Conservation (phyloP, 2,797 vertebrate species). For the Thamnophis elegans region DNA sequence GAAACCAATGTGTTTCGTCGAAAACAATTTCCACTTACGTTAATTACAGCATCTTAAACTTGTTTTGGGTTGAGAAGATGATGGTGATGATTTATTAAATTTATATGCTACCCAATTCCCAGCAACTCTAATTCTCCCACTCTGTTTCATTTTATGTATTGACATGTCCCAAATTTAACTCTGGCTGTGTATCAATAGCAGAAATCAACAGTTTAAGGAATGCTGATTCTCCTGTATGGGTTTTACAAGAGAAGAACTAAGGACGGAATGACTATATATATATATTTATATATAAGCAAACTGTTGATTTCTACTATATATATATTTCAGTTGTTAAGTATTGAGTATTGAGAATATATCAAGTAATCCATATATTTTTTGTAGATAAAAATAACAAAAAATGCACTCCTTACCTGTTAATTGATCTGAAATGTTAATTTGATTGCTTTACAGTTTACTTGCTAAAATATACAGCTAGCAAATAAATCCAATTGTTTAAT, state of each 20-base stretch:
- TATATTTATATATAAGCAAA: no score
- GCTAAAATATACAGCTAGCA: background rate
- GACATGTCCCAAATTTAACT: background rate
- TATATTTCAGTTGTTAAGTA: background rate
- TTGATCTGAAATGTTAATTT: background rate
- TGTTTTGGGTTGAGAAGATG: background rate
- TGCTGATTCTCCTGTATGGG: background rate
- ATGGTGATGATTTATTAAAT: background rate
- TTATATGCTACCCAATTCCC: background rate
- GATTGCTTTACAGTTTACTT: background rate
- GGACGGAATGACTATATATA: background rate
- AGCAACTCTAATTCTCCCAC: background rate
- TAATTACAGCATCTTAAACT: background rate
- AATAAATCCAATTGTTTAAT: background rate
- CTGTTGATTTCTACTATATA: no score
- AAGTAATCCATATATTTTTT: background rate
- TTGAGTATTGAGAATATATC: background rate
- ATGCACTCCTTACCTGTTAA: background rate
- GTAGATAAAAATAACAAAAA: background rate
- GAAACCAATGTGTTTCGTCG: background rate
- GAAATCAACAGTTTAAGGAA: background rate
- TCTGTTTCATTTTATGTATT: background rate
- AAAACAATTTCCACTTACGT: background rate
- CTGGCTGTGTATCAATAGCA: background rate
- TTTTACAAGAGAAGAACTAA: background rate